phyloP scores from a whole-genome alignment of 2,113 vertebrate species.

The Hirundichthys speculiger region DNA sequence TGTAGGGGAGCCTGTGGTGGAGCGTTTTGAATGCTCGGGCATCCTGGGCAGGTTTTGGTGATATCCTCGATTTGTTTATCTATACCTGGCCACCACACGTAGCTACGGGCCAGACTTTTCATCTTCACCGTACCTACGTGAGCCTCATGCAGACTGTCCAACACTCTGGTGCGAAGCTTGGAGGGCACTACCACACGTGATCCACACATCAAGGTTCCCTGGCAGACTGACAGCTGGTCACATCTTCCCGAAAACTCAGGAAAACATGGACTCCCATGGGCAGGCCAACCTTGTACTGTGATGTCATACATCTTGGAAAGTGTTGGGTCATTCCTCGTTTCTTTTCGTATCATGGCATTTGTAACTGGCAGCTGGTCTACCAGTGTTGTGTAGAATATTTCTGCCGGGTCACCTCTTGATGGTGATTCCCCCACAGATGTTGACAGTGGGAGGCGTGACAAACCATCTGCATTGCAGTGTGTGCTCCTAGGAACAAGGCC shows the following conservation, averaged over 20 bases:
- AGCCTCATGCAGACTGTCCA: too few species aligned
- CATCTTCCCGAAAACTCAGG: not conserved
- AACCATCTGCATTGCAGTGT: not conserved
- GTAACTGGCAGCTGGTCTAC: not conserved
- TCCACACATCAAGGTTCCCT: not conserved
- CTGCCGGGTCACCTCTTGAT: too few species aligned
- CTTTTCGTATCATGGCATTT: not conserved
- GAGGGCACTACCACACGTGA: not conserved
- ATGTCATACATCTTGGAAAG: too few species aligned
- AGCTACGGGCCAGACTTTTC: not conserved
- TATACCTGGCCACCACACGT: too few species aligned
- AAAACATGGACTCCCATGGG: not conserved
- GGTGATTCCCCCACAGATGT: not conserved
- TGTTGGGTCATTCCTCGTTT: not conserved
- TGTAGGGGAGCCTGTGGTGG: too few species aligned
- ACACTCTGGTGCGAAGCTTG: too few species aligned
- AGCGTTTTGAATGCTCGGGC: too few species aligned
- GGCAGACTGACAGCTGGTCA: not conserved
- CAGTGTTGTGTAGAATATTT: not conserved
- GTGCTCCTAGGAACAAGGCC: conserved; percentile 2
- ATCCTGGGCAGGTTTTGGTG: too few species aligned
- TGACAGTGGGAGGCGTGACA: not conserved
- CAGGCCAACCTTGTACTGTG: not conserved
- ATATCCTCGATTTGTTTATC: too few species aligned
- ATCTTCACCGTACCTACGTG: conserved; percentile 3